Conservation (phyloP, 2,113 vertebrate species). For the Odontesthes bonariensis region DNA sequence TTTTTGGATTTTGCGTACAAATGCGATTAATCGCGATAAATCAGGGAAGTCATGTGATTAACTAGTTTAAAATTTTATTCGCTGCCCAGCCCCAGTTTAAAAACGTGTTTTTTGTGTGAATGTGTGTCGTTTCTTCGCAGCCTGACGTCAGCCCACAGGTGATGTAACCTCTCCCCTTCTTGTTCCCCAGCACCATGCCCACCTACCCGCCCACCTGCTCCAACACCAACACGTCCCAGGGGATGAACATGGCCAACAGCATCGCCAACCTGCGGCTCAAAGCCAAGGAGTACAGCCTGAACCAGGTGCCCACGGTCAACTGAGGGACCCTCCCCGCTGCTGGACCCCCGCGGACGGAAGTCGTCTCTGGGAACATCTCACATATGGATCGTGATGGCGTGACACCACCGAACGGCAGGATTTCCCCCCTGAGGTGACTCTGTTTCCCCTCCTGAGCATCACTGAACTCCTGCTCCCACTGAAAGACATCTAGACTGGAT, state of each 20-base stretch:
- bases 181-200: constrained; percentile 90
- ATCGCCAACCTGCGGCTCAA: constrained; percentile 99
- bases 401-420: constrained; percentile 2
- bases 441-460: constrained; percentile 46
- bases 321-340: constrained; percentile 72
- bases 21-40: no score
- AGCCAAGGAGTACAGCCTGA: constrained; percentile 99
- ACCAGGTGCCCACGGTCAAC: constrained; percentile 98
- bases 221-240: constrained; percentile 93
- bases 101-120: no score
- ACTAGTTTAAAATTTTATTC: no score
- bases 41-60: no score
- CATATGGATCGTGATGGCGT: constrained; percentile 6
- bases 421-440: constrained; percentile 7
- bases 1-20: no score
- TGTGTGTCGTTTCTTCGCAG: no score
- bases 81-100: no score
- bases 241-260: constrained; percentile 99
- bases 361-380: constrained; percentile 30
- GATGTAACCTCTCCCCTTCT: constrained; percentile 54
- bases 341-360: background rate
- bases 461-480: constrained; percentile 34
- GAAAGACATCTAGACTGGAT: constrained; percentile 59
- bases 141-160: constrained; percentile 16
- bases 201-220: constrained; percentile 95